A percentile compares a stretch with the other conserved stretches of the same genome.
phyloP scores from a whole-genome alignment of 1,140 invertebrate species.

The Drosophila mojavensis region DNA sequence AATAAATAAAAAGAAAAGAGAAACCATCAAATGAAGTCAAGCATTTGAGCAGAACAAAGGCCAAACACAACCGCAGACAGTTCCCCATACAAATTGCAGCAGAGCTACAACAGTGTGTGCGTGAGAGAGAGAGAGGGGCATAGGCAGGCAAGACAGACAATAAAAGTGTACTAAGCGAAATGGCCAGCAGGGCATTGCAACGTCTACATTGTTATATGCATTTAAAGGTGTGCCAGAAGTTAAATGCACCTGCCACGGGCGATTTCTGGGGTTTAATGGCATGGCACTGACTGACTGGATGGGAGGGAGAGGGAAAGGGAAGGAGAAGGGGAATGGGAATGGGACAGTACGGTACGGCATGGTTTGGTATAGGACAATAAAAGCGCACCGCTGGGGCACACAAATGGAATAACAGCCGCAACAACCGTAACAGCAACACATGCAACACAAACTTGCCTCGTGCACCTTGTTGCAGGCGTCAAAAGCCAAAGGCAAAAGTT shows the following conservation, averaged over 20 bases:
- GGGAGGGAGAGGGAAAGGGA: no score
- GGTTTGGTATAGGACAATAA: slow-evolving; percentile 25
- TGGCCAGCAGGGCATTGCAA: slow-evolving; percentile 37
- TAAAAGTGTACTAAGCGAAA: slow-evolving; percentile 55
- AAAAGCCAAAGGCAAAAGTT: slow-evolving; percentile 59
- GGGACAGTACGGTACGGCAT: no score
- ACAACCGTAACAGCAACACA: slow-evolving; percentile 19
- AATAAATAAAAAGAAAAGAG: no score
- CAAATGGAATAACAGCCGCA: slow-evolving; percentile 23
- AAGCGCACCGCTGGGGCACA: slow-evolving; percentile 37
- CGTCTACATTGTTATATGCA: slow-evolving; percentile 63
- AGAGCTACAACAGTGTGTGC: slow-evolving; percentile 14
- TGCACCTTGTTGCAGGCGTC: slow-evolving; percentile 55
- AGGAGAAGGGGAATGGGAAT: no score
- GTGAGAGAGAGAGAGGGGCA: not conserved
- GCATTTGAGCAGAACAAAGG: slow-evolving; percentile 34
- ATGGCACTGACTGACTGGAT: slow-evolving; percentile 16
- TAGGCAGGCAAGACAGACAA: slow-evolving; percentile 45
- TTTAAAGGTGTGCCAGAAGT: slow-evolving; percentile 71
- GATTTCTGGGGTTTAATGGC: slow-evolving; percentile 40
- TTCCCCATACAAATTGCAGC: slow-evolving; percentile 53
- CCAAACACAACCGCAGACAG: slow-evolving; percentile 16
- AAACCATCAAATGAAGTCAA: slow-evolving; percentile 44
- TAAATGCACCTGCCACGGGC: slow-evolving; percentile 76
- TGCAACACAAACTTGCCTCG: slow-evolving; percentile 47